Evolutionary conservation across 1,140 invertebrate species (phyloP), one percentile per base, ranked within the genome.

Genomic region (Arion vulgaris): DNA sequence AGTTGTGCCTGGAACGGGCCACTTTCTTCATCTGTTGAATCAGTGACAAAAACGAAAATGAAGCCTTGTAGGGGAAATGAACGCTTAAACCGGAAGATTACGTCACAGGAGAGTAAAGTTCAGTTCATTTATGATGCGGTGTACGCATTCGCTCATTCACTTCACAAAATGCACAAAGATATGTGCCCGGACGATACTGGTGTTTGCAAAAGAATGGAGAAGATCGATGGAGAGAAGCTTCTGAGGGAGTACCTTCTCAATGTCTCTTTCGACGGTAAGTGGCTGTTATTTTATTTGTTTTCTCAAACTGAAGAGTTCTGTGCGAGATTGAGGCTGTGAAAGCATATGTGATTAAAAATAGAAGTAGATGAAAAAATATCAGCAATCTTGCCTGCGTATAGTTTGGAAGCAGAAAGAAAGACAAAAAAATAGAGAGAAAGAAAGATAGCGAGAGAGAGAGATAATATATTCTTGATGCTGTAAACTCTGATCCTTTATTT

Each of bases 81-180:
- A 82, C 77, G 71, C 62, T 36, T 91, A 19, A 86, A 86, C 19
- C 80, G 83, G 23, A 84, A 81, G 66, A 84, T 86, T 19, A 95
- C 95, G 85, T 93, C 95, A 85, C 96, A 97, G 88, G 96, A 97
- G 89, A 96, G 95, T 28, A 97, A 97, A 92, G 95, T 97, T 11
- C 96, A 96, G 87, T 97, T 97, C 89, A 96, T 97, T 45, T 95
- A 97, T 66, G 96, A 97, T 90, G 97, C 96, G 26, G 96, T 97
- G 5, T 96, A 96, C 88, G 96, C 96, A 0, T 95, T 97, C 88
- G 96, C 96, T 5, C 93, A 96, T 87, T 96, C 96, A 0, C 93
- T 97, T 17, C 93, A 95, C 87, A 92, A 83, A 34, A 88, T 92
- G 89, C 87, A 90, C 15, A 51, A 71, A 36, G 87, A 89, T 26